These are phyloP conservation scores for Elgonia sp. DNA, from an alignment of 2,888 invertebrate species.

Conservation along the genomic window DNA sequence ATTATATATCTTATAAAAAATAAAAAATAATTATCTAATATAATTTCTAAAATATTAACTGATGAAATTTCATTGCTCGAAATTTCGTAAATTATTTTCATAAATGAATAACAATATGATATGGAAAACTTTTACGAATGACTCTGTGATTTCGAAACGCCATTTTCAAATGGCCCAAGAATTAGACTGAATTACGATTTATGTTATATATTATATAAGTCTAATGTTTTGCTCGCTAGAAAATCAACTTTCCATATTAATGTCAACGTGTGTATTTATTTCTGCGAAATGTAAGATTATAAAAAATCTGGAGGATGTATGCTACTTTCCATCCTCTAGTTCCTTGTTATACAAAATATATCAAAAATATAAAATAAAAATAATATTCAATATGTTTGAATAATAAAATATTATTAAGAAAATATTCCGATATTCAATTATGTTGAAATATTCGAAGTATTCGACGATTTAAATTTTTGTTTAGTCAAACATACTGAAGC, in stretches of 20 bases:
- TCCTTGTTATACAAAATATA: too few relatives aligned
- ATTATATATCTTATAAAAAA: not conserved
- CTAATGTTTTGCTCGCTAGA: slow-evolving; percentile 25
- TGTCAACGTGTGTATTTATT: not conserved
- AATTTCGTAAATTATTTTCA: not conserved
- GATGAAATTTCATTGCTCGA: not conserved
- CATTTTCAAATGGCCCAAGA: slow-evolving; percentile 11
- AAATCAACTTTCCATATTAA: slow-evolving; percentile 44
- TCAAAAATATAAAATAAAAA: too few relatives aligned
- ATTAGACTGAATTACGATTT: slow-evolving; percentile 6
- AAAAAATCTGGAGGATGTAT: slow-evolving; percentile 1
- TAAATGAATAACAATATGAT: slow-evolving; percentile 9
- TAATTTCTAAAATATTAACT: not conserved
- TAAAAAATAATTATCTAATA: too few relatives aligned
- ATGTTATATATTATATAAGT: slow-evolving; percentile 40
- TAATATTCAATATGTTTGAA: too few relatives aligned
- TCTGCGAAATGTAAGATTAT: not conserved
- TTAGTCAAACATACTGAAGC: too few relatives aligned
- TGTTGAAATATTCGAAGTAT: too few relatives aligned
- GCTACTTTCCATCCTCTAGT: too few relatives aligned
- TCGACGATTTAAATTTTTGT: too few relatives aligned
- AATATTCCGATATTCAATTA: too few relatives aligned
- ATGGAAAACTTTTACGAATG: not conserved
- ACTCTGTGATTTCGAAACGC: slow-evolving; percentile 14
- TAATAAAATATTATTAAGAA: too few relatives aligned